Conservation (phyloP, 2,888 invertebrate genomes). For the Catocala nupta region DNA sequence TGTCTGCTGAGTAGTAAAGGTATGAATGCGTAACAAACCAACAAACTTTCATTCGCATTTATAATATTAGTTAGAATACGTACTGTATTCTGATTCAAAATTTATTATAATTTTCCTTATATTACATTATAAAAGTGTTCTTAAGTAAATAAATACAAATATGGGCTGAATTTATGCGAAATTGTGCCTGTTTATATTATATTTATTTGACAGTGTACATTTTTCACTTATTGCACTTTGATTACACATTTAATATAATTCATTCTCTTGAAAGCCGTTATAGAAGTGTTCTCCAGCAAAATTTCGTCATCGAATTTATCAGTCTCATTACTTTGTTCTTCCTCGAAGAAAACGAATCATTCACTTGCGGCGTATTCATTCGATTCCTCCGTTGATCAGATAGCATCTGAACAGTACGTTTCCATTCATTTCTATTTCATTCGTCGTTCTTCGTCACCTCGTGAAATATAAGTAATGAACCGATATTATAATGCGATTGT, state of each 20-base stretch:
- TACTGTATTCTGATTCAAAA: no score
- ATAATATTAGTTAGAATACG: no score
- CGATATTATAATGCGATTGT: conserved; percentile 20
- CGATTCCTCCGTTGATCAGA: conserved; percentile 52
- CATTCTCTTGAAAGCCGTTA: background rate
- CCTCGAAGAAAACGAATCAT: conserved; percentile 42
- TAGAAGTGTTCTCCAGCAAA: background rate
- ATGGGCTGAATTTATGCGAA: no score
- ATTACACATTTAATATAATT: background rate
- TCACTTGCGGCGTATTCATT: conserved; percentile 56
- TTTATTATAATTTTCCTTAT: no score
- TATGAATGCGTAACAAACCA: no score
- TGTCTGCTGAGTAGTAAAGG: no score
- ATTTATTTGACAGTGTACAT: no score
- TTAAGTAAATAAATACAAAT: no score
- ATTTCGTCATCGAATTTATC: conserved; percentile 1
- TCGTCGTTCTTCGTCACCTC: conserved; percentile 38
- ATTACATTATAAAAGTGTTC: no score
- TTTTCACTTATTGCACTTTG: no score
- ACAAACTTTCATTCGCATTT: no score
- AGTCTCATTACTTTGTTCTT: conserved; percentile 36
- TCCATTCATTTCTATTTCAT: conserved; percentile 42
- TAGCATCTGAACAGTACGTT: conserved; percentile 48
- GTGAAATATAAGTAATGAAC: conserved; percentile 38
- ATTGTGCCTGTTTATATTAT: no score